A percentile compares a stretch with the other conserved stretches of the same genome.
Evolutionary conservation across 2,888 invertebrate species (phyloP).

Genomic region (Andricus curvator): DNA sequence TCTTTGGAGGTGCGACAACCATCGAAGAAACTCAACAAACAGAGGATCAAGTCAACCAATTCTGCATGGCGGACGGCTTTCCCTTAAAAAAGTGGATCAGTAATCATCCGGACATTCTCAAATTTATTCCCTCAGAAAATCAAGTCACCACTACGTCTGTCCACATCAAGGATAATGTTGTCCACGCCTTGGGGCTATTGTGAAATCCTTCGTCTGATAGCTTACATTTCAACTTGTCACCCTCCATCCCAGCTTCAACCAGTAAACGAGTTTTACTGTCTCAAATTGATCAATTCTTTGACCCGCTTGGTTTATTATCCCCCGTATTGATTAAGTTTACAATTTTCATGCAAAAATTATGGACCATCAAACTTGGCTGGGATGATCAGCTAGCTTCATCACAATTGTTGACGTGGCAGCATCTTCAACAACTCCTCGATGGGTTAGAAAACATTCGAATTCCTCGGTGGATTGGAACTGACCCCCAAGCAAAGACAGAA

Average conservation of each 20-base stretch:
- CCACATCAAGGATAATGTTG: not conserved
- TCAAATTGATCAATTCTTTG: not conserved
- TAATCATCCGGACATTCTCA: not conserved
- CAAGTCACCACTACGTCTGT: not conserved
- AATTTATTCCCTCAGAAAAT: not conserved
- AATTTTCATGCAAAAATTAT: not conserved
- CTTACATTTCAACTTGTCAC: not conserved
- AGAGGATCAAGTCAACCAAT: no score
- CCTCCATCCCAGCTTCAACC: no score
- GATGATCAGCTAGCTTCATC: not conserved
- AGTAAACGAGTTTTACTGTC: not conserved
- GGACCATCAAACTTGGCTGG: not conserved
- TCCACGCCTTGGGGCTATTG: not conserved
- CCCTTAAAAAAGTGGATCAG: not conserved
- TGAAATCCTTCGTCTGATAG: not conserved
- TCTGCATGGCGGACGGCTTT: no score
- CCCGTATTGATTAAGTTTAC: not conserved
- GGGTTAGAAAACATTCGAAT: not conserved
- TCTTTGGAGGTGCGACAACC: no score
- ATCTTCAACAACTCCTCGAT: constrained; percentile 3
- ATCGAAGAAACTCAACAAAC: no score
- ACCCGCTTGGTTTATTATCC: not conserved
- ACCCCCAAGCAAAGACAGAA: not conserved
- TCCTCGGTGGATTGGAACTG: constrained; percentile 31
- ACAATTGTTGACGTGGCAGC: not conserved